Conservation (phyloP, 1,140 invertebrate species). For the Pissodes strobi region DNA sequence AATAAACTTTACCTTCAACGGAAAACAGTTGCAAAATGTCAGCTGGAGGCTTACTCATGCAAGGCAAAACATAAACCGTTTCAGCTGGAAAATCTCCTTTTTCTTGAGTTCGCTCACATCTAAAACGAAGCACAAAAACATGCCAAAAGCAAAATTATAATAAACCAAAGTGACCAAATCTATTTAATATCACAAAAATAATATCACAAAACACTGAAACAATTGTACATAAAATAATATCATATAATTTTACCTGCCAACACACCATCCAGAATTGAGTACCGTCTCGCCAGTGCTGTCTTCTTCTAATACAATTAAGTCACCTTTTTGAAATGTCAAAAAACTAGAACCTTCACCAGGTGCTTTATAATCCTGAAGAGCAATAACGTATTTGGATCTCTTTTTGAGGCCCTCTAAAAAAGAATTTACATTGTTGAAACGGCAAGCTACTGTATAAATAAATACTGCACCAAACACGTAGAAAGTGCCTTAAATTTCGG, state of each 20-base stretch:
- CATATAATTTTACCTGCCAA: slow-evolving; percentile 62
- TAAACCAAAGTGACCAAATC: too few relatives aligned
- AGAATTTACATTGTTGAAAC: too few relatives aligned
- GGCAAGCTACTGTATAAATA: too few relatives aligned
- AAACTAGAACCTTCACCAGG: slow-evolving; percentile 89
- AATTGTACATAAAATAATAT: background rate
- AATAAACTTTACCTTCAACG: slow-evolving; percentile 67
- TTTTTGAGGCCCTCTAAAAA: slow-evolving; percentile 92
- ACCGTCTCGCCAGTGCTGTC: slow-evolving; percentile 92
- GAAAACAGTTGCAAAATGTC: slow-evolving; percentile 90
- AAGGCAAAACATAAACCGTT: slow-evolving; percentile 95
- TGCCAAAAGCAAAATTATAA: background rate
- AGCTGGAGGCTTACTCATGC: slow-evolving; percentile 87
- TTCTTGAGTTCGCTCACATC: slow-evolving; percentile 82
- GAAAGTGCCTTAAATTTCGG: too few relatives aligned
- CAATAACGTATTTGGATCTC: slow-evolving; percentile 94
- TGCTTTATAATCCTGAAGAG: slow-evolving; percentile 93
- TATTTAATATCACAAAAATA: too few relatives aligned
- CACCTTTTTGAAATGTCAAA: slow-evolving; percentile 91
- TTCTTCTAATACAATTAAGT: slow-evolving; percentile 93
- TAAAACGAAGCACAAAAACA: slow-evolving; percentile 15
- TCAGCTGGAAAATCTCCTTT: slow-evolving; percentile 96
- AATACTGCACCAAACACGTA: too few relatives aligned
- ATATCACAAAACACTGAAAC: too few relatives aligned
- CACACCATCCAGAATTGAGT: slow-evolving; percentile 93